These are phyloP conservation scores for Homarus americanus DNA, from an alignment of 1,140 invertebrate genomes.

Conservation along the genomic window DNA sequence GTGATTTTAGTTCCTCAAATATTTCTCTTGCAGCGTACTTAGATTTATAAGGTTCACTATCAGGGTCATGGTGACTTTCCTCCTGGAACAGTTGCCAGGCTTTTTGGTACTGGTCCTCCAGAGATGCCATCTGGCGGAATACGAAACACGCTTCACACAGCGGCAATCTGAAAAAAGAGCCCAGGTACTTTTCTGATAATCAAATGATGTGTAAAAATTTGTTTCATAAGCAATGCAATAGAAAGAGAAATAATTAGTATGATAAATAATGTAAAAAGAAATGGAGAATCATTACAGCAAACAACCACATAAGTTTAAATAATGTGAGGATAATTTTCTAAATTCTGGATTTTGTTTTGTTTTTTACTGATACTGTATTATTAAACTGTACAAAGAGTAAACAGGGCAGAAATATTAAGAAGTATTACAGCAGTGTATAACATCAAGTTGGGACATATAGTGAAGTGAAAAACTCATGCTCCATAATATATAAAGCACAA, in stretches of 20 bases:
- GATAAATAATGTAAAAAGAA: not conserved
- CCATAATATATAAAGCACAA: not conserved
- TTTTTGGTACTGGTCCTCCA: slow-evolving; percentile 66
- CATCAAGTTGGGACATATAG: not conserved
- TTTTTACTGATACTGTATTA: not conserved
- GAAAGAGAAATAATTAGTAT: not conserved
- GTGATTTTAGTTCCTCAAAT: slow-evolving; percentile 62
- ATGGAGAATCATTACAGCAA: not conserved
- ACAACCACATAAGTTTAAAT: not conserved
- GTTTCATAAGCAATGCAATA: not conserved
- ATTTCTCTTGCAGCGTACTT: slow-evolving; percentile 66
- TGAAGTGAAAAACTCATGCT: not conserved
- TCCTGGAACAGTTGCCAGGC: slow-evolving; percentile 58
- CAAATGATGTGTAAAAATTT: not conserved
- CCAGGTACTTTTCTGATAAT: not conserved
- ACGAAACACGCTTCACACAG: slow-evolving; percentile 70
- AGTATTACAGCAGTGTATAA: not conserved
- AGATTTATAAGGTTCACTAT: slow-evolving; percentile 61
- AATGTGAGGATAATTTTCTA: not conserved
- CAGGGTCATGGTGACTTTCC: slow-evolving; percentile 47
- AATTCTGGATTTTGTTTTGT: not conserved
- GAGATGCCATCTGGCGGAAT: slow-evolving; percentile 65
- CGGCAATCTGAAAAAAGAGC: slow-evolving; percentile 63
- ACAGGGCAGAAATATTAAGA: not conserved
- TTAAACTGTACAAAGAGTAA: not conserved